Percentiles rank a stretch among this genome's conserved stretches.
Conservation (phyloP, 2,888 invertebrate species). For the Ectemnius lituratus region DNA sequence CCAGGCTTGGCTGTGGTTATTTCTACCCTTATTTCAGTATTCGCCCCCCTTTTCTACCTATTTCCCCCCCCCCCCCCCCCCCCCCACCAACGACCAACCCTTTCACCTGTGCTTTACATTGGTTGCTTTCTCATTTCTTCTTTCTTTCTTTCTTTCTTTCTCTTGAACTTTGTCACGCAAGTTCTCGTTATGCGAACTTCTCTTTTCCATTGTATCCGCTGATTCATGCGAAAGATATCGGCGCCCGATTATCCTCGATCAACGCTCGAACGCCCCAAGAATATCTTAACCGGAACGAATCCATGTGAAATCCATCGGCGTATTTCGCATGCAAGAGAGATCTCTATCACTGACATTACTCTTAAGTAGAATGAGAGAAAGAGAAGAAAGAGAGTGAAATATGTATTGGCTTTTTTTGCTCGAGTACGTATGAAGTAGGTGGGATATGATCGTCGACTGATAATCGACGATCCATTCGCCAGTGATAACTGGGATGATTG, state of each 20-base stretch:
- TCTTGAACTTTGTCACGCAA: constrained; percentile 32
- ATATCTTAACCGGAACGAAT: constrained; percentile 12
- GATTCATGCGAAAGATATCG: constrained; percentile 4
- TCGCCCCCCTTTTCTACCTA: not conserved
- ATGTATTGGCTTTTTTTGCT: too few relatives aligned
- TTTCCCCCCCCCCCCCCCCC: not conserved
- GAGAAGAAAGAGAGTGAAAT: too few relatives aligned
- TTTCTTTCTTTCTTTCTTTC: not conserved
- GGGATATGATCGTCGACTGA: too few relatives aligned
- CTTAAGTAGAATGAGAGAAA: not conserved
- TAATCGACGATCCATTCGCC: too few relatives aligned
- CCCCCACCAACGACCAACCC: too few relatives aligned
- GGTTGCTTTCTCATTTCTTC: not conserved
- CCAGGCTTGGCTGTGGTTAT: constrained; percentile 15
- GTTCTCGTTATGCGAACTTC: constrained; percentile 7
- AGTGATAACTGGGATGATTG: too few relatives aligned
- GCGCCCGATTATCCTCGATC: not conserved
- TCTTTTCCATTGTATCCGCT: not conserved
- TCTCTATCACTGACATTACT: not conserved
- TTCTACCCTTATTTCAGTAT: constrained; percentile 13
- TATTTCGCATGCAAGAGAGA: not conserved
- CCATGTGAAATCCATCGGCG: constrained; percentile 15
- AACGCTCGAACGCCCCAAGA: constrained; percentile 15
- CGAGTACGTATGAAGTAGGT: too few relatives aligned
- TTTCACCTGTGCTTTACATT: too few relatives aligned